Evolutionary conservation across 2,797 vertebrate genomes (phyloP).

Genomic region (Protosalanx chinensis): DNA sequence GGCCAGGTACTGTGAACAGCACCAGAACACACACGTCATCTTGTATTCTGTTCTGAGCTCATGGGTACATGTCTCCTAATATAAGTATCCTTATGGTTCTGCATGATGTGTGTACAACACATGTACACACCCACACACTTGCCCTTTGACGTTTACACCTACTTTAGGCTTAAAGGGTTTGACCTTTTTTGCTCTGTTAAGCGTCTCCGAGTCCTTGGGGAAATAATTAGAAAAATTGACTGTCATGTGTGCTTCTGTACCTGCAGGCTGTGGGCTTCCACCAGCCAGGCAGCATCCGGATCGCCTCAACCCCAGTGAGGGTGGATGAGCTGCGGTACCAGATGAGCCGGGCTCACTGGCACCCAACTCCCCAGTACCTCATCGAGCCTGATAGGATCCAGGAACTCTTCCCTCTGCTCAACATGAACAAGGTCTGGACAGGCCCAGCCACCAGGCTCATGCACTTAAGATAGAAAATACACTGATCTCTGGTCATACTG

Average conservation of each 20-base stretch:
- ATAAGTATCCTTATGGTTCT: background rate
- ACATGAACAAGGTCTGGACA: conserved; percentile 81
- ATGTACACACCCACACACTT: background rate
- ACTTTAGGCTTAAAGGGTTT: no score
- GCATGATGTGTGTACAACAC: no score
- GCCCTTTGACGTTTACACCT: no score
- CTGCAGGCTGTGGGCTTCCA: conserved; percentile 89
- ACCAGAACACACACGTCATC: background rate
- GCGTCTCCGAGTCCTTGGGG: background rate
- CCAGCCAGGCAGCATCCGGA: conserved; percentile 91
- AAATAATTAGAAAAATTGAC: no score
- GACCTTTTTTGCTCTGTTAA: no score
- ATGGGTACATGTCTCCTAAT: background rate
- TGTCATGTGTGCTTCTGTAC: background rate
- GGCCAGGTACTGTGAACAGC: conserved; percentile 80
- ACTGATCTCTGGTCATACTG: no score
- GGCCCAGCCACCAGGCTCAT: background rate
- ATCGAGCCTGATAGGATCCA: conserved; percentile 86
- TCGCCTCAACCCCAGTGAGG: conserved; percentile 83
- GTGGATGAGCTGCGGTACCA: conserved; percentile 97
- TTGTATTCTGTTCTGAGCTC: background rate
- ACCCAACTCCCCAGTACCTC: conserved; percentile 82
- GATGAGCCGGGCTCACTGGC: conserved; percentile 90
- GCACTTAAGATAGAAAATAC: no score
- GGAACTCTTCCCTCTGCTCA: conserved; percentile 88